A percentile compares a stretch with the other conserved stretches of the same genome.
Conservation (phyloP, 2,797 vertebrate species). For the Sebastes iracundus region DNA sequence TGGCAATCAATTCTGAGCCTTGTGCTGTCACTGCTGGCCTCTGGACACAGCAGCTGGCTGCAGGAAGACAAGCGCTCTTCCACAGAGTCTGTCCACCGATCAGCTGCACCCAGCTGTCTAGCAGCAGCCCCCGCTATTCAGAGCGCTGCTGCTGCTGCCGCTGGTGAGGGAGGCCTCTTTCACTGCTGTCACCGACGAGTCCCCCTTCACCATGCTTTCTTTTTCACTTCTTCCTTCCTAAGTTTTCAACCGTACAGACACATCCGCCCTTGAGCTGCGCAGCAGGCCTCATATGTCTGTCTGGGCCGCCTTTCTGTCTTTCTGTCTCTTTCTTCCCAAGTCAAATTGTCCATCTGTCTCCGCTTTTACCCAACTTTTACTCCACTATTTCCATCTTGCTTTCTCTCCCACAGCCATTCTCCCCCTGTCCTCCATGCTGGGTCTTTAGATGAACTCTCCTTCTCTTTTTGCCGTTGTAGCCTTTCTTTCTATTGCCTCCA, state of each 20-base stretch:
- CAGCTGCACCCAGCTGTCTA: constrained; percentile 84
- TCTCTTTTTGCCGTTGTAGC: constrained; percentile 46
- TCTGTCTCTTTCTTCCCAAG: constrained; percentile 59
- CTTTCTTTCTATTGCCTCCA: constrained; percentile 63
- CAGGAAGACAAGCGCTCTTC: constrained; percentile 87
- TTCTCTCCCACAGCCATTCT: constrained; percentile 53
- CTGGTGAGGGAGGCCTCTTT: constrained; percentile 59
- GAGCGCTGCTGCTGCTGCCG: constrained; percentile 40
- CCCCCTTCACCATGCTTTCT: constrained; percentile 79
- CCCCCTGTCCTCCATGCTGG: constrained; percentile 65
- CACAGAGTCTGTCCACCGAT: constrained; percentile 86
- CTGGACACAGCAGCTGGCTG: constrained; percentile 90
- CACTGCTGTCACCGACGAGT: constrained; percentile 67
- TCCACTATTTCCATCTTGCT: constrained; percentile 56
- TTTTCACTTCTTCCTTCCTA: constrained; percentile 79
- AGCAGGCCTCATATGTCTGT: constrained; percentile 67
- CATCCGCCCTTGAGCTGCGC: constrained; percentile 73
- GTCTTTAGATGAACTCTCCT: constrained; percentile 69
- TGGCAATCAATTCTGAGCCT: constrained; percentile 91
- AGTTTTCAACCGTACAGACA: constrained; percentile 72
- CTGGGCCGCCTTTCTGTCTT: constrained; percentile 49
- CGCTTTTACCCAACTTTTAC: constrained; percentile 55
- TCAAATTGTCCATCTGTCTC: constrained; percentile 72
- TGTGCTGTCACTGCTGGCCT: constrained; percentile 87
- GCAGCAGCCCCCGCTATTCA: constrained; percentile 70